These are phyloP conservation scores for Acronicta alni DNA, from an alignment of 2,888 invertebrate genomes.

Conservation along the genomic window DNA sequence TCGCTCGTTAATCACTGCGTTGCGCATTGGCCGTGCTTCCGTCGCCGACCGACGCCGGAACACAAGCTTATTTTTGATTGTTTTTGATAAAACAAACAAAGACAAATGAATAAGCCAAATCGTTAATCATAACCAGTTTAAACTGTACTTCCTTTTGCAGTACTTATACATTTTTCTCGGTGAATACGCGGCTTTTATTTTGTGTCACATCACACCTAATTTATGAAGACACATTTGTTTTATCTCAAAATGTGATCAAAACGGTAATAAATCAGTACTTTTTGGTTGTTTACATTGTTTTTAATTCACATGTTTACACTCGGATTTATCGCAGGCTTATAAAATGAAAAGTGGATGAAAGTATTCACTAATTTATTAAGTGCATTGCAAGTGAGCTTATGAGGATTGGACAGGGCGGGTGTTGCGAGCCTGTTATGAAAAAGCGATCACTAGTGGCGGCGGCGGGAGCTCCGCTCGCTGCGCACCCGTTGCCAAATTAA, in stretches of 20 bases:
- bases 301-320: slow-evolving; percentile 25
- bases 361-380: slow-evolving; percentile 51
- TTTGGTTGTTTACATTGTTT: slow-evolving; percentile 14
- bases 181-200: slow-evolving; percentile 55
- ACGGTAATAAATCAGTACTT: slow-evolving; percentile 32
- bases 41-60: slow-evolving; percentile 79
- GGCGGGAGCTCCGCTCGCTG: slow-evolving; percentile 41
- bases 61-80: slow-evolving; percentile 85
- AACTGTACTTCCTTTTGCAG: slow-evolving; percentile 70
- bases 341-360: slow-evolving; percentile 45
- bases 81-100: slow-evolving; percentile 87
- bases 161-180: slow-evolving; percentile 59
- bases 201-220: slow-evolving; percentile 52
- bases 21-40: slow-evolving; percentile 70
- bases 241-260: slow-evolving; percentile 34
- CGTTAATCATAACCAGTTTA: slow-evolving; percentile 80
- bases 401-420: slow-evolving; percentile 35
- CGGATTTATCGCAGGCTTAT: slow-evolving; percentile 31
- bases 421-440: slow-evolving; percentile 63
- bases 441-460: slow-evolving; percentile 62
- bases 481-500: slow-evolving; percentile 75
- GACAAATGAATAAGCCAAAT: slow-evolving; percentile 79
- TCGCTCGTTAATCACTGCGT: slow-evolving; percentile 82
- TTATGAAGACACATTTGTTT: slow-evolving; percentile 43
- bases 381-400: slow-evolving; percentile 42